Base-by-base conservation (phyloP, 2,113 vertebrate species). In the Sigmodon hispidus region DNA sequence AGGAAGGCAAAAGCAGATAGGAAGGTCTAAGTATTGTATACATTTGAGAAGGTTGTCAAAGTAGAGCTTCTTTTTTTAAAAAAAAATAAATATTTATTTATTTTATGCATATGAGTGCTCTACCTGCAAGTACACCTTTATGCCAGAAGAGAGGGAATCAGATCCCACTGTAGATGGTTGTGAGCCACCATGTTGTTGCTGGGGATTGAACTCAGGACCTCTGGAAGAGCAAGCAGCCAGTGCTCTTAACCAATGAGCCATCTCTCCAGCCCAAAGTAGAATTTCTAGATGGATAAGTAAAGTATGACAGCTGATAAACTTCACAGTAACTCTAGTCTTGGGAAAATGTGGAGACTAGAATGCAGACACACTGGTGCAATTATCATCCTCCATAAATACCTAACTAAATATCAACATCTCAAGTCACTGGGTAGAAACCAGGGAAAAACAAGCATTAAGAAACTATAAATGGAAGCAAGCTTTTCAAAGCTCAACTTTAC, bases 381-480 rank as follows among this genome's bases (percentile, higher is more conserved):
- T 70, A 43, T 13, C 80, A 29, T 45, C 69, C 63, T 93, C 48
- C 55, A 73, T 29, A 86, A 86, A 77, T 40, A 90, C 10, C 70
- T 45, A 87, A 94, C 59, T 24, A 80, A 86, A 95, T n/a, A 85
- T 10, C 94, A 80, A 83, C 81, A 90, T 93, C 89, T 95, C 90
- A 94, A 75, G 67, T 48, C 43, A 89, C 76, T 94, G 50, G n/a
- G 65, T n/a, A 83, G 85, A 96, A 83, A 43, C 34, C 75, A 79
- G 84, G 4, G 75, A 61, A 91, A 79, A 84, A 61, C 34, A 87
- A 79, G 50, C 21, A 87, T n/a, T 90, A 61, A 85, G 96, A 91
- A 77, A 45, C 43, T 70, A 87, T 3, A 2, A 85, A 95, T 59
- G 65, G 96, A 95, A 94, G 95, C 31, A 88, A 94, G 73, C n/a